Base-by-base conservation (phyloP, 2,888 invertebrate genomes). In the Dichetophora obliterata region DNA sequence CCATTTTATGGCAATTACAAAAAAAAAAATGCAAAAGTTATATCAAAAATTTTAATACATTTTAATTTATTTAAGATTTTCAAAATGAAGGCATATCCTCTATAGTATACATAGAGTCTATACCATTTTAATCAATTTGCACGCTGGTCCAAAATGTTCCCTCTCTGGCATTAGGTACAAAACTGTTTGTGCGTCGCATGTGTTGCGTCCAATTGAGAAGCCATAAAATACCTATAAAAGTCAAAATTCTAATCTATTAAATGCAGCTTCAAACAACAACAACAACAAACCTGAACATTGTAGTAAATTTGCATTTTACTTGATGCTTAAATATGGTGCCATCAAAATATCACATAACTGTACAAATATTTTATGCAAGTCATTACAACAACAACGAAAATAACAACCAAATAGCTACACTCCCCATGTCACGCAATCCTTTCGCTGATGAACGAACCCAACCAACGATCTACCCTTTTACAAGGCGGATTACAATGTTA, bases 181-280 rank as follows among this genome's bases (percentile, higher is more conserved):
- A 43, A 43, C 1, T 11, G 59, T 59, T 11, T 9, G 11, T 16
- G 5, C 24, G 48, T n/a, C 48, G 37, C 73, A 73, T 73, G 63
- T 73, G 73, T 73, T 73, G 16, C 16, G 73, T 19, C 11, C 63
- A 73, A 63, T 50, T 52, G 73, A 50, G 37, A 54, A 70, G 14
- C 24, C 63, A 61, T 75, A 70, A 70, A 75, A 63, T 63, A 48
- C 52, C 54, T 54, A 68, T 76, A 76, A 76, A 76, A 69, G 77
- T 77, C 69, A 52, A 31, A 59, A 61, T 34, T 68, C 34, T 73
- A 73, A 73, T 73, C 77, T 73, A 77, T 73, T 73, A 77, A 76
- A 72, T 57, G 24, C 77, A 77, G 77, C 52, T 3, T 5, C n/a
- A 48, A 57, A 31, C 70, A 52, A 65, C 63, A 37, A n/a, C 61